Base-by-base conservation (phyloP, 2,888 invertebrate species). In the Zeuzera pyrina region DNA sequence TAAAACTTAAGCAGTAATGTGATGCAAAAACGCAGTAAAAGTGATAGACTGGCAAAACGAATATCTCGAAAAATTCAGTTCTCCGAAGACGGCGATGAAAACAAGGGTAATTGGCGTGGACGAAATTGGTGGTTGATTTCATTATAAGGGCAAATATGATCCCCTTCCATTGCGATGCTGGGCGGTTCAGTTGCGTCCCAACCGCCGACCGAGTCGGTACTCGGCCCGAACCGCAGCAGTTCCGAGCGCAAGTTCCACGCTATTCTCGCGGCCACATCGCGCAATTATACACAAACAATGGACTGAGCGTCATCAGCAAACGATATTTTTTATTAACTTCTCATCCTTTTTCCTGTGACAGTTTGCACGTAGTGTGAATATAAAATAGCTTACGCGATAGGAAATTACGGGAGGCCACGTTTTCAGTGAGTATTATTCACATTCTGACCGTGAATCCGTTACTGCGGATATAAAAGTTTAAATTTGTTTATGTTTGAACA, bases 231-330 rank as follows among this genome's bases (percentile, higher is more conserved):
- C 6, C 7, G 13, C 25, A 1, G 7, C 10, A 25, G 25, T 25
- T n/a, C n/a, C n/a, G n/a, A n/a, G n/a, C n/a, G n/a, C n/a, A n/a
- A n/a, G n/a, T n/a, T n/a, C n/a, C n/a, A 25, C 11, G 12, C 12
- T 8, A 25, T 19, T 10, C 4, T 10, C 25, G 10, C n/a, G 8
- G 25, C 8, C 8, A 25, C 25, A 12, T 25, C 13, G 8, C 11
- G 25, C 11, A 25, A 25, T 25, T 25, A 25, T 11, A 34, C 31
- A 39, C 36, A 60, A 59, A 76, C 72, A 76, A 76, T 76, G 73
- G 69, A 58, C 34, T 56, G 55, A 59, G 22, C 72, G 65, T 71
- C 73, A 64, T 55, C 68, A 70, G 68, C 69, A 68, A 60, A 49
- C 43, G 40, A 41, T 55, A 40, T 42, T 49, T 52, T 59, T 54